Evolutionary conservation across 2,888 invertebrate genomes (phyloP).

Genomic region (Sialis fuliginosa): DNA sequence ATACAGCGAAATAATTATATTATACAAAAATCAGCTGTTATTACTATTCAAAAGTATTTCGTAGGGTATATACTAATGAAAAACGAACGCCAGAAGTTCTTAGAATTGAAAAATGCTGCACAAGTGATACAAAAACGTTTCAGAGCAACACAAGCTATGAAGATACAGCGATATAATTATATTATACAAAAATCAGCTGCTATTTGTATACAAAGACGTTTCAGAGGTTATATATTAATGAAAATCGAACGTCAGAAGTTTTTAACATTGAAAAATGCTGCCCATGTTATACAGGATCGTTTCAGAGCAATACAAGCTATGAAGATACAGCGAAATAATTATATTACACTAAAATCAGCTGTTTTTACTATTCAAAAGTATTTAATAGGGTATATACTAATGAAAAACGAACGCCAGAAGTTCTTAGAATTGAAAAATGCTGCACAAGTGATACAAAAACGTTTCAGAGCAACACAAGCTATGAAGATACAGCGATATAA

Average conservation of each 20-base stretch:
- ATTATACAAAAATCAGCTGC: slow-evolving; percentile 11
- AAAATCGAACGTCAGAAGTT: slow-evolving; percentile 22
- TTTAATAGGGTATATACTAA: slow-evolving; percentile 13
- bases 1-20: slow-evolving; percentile 12
- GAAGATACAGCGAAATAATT: slow-evolving; percentile 12
- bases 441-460: slow-evolving; percentile 22
- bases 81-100: slow-evolving; percentile 21
- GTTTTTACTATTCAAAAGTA: slow-evolving; percentile 9
- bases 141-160: slow-evolving; percentile 15
- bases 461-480: slow-evolving; percentile 23
- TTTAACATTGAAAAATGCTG: slow-evolving; percentile 20
- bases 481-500: slow-evolving; percentile 23
- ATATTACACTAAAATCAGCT: neutral
- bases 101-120: slow-evolving; percentile 21
- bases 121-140: slow-evolving; percentile 28
- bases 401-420: slow-evolving; percentile 13
- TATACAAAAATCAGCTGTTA: slow-evolving; percentile 19
- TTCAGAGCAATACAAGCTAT: slow-evolving; percentile 19
- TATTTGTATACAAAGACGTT: slow-evolving; percentile 20
- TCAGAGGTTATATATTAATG: slow-evolving; percentile 23
- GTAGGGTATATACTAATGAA: slow-evolving; percentile 23
- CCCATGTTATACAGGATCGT: slow-evolving; percentile 25
- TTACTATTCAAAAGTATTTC: slow-evolving; percentile 31
- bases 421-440: slow-evolving; percentile 16
- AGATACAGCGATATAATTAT: slow-evolving; percentile 14